These are phyloP conservation scores for Phrixothrix hirtus DNA, from an alignment of 2,888 invertebrate genomes.

Conservation along the genomic window DNA sequence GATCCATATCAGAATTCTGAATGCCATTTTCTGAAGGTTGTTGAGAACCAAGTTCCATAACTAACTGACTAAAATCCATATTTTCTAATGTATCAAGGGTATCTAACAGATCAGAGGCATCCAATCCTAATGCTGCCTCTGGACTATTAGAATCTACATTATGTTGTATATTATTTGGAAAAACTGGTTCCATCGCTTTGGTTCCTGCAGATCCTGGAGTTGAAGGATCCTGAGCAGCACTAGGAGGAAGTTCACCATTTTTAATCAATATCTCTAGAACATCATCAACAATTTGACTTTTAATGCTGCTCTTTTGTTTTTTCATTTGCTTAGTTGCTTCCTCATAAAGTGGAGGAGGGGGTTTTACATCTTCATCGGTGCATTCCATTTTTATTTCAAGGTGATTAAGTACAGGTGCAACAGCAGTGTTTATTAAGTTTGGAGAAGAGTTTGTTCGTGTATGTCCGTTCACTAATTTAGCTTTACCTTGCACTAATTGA, in stretches of 20 bases:
- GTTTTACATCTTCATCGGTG: slow-evolving; percentile 46
- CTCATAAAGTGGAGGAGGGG: slow-evolving; percentile 72
- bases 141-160: slow-evolving; percentile 50
- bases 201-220: slow-evolving; percentile 59
- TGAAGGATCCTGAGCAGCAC: slow-evolving; percentile 76
- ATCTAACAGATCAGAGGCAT: slow-evolving; percentile 64
- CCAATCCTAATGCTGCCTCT: slow-evolving; percentile 55
- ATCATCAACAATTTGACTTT: slow-evolving; percentile 86
- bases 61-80: slow-evolving; percentile 64
- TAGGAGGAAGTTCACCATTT: slow-evolving; percentile 89
- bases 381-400: slow-evolving; percentile 46
- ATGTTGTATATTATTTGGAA: slow-evolving; percentile 44
- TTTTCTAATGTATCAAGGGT: slow-evolving; percentile 66
- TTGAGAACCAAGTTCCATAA: slow-evolving; percentile 58
- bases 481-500: slow-evolving; percentile 57
- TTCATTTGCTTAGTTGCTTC: slow-evolving; percentile 69
- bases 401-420: slow-evolving; percentile 51
- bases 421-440: slow-evolving; percentile 60
- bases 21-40: slow-evolving; percentile 28
- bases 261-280: slow-evolving; percentile 92
- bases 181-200: slow-evolving; percentile 43
- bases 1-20: slow-evolving; percentile 24
- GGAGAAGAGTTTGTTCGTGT: slow-evolving; percentile 62
- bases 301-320: slow-evolving; percentile 55
- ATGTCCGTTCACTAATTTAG: slow-evolving; percentile 59